Base-by-base conservation (phyloP, 2,888 invertebrate genomes). In the Dryocosmus kuriphilus region DNA sequence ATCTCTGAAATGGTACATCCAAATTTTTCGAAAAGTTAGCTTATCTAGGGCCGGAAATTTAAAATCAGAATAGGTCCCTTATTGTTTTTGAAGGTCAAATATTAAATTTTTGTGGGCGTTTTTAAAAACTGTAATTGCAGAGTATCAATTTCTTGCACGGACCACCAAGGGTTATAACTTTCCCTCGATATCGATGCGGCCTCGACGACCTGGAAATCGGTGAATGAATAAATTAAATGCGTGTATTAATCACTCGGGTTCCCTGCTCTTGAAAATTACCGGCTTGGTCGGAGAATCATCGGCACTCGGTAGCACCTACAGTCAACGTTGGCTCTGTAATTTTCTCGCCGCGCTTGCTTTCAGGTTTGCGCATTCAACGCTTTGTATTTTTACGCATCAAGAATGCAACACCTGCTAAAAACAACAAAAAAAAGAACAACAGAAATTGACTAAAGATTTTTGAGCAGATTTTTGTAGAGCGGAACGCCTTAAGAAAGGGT, bases 181-280 rank as follows among this genome's bases (percentile, higher is more conserved):
- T 67, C 19, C 46, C 46, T n/a, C 30, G 22, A 30, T 71, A 57
- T 67, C 74, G 51, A 73, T 22, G 24, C 19, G 67, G 27, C 46
- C 67, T 27, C 55, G 63, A 62, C n/a, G 62, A 75, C 61, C 77
- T 79, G 63, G 77, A 79, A 79, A 85, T 85, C 83, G 87, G 80
- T 84, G 86, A 88, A 87, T 84, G 88, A 88, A 87, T 88, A 88
- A 88, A 88, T 88, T 88, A 88, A 88, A 86, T 86, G 87, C 81
- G 84, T 85, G 84, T 81, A 88, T 88, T 87, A 88, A 88, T 87
- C 88, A 86, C 83, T 82, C 84, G 85, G 82, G 86, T 88, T 88
- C 87, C 87, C 83, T 82, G 83, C 80, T 83, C 85, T 82, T 82
- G 80, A 78, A 88, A 88, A 88, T 88, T 86, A 84, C 86, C 82